A percentile compares a stretch with the other conserved stretches of the same genome.
These are phyloP conservation scores for Asobara japonica DNA, from an alignment of 1,140 invertebrate species.

Conservation along the genomic window DNA sequence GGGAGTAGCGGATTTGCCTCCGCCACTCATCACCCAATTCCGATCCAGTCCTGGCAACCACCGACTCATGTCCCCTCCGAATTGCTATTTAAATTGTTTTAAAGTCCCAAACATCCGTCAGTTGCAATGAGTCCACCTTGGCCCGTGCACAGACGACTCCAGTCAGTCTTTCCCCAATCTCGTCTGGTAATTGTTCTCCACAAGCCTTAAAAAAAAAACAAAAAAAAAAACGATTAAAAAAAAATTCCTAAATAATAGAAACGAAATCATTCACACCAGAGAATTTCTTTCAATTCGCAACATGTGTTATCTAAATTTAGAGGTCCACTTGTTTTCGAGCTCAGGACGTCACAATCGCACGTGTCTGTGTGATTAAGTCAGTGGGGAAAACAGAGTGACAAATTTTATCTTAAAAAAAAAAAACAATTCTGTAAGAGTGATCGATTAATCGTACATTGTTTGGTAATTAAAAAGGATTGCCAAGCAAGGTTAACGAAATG, in stretches of 20 bases:
- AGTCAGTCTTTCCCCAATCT: neutral
- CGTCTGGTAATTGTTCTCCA: neutral
- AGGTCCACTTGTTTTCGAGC: neutral
- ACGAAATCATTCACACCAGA: neutral
- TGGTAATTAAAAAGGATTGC: too few relatives aligned
- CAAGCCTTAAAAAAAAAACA: neutral
- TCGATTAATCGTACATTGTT: too few relatives aligned
- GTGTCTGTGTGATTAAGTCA: neutral
- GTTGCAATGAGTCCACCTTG: slow-evolving; percentile 69
- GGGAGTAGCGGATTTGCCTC: neutral
- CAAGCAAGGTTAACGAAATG: too few relatives aligned
- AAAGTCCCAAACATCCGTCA: neutral
- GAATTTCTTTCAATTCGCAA: neutral
- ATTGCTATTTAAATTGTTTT: slow-evolving; percentile 1
- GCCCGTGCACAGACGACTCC: slow-evolving; percentile 67
- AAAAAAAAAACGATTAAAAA: neutral
- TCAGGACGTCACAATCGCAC: neutral
- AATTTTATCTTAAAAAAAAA: neutral
- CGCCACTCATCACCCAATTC: neutral
- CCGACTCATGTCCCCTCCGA: neutral
- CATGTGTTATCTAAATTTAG: neutral
- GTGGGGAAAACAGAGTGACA: neutral
- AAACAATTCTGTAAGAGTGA: neutral
- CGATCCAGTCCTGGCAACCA: neutral
- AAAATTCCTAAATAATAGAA: neutral